Conservation (phyloP, 37 sponge, comb jelly and placozoan species). For the Cliona cf. orientalis region DNA sequence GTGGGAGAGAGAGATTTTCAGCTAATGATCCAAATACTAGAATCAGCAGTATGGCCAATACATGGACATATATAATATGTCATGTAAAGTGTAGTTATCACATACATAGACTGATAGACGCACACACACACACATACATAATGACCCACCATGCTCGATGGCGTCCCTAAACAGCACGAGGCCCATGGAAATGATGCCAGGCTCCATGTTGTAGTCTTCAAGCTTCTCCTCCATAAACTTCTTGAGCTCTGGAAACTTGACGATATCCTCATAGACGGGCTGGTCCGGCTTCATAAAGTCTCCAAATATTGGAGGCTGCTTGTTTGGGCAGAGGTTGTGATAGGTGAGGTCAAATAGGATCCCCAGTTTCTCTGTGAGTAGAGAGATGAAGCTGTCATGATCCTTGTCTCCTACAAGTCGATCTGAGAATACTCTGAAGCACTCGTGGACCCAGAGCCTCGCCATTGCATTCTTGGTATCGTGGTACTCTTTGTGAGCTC, state of each 20-base stretch:
- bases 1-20: background rate
- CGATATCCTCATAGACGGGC: conserved; percentile 94
- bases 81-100: too few species aligned
- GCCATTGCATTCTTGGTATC: conserved; percentile 93
- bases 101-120: background rate
- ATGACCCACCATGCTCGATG: conserved; percentile 88
- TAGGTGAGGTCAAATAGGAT: conserved; percentile 93
- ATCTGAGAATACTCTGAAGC: conserved; percentile 97
- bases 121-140: background rate
- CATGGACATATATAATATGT: background rate
- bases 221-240: conserved; percentile 90
- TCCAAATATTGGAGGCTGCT: conserved; percentile 87
- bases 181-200: conserved; percentile 93
- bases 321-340: conserved; percentile 92
- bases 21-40: background rate
- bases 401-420: conserved; percentile 94
- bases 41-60: background rate
- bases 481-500: conserved; percentile 98
- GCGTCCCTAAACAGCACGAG: conserved; percentile 98
- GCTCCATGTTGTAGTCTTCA: conserved; percentile 99
- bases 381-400: conserved; percentile 77
- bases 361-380: conserved; percentile 94
- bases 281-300: conserved; percentile 83
- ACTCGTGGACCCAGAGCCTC: conserved; percentile 98
- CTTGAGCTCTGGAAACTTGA: conserved; percentile 88